A percentile compares a stretch with the other conserved stretches of the same genome.
phyloP scores from a whole-genome alignment of 2,113 vertebrate species.

The Phasianus colchicus region DNA sequence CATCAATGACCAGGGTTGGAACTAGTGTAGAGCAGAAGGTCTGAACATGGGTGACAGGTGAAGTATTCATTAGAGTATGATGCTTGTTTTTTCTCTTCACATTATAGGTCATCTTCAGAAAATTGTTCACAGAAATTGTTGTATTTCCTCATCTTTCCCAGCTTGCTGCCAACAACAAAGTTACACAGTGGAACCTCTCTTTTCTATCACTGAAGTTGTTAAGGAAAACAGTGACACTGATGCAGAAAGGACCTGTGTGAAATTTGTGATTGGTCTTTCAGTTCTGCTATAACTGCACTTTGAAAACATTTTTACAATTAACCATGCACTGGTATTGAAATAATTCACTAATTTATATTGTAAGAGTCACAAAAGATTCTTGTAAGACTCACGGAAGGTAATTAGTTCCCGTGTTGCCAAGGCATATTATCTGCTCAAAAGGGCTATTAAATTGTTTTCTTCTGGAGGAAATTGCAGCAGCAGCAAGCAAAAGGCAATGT shows the following conservation, averaged over 20 bases:
- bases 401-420: not conserved
- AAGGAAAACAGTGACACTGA: not conserved
- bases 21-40: not conserved
- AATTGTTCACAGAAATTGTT: not conserved
- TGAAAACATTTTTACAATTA: not conserved
- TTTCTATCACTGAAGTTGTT: not conserved
- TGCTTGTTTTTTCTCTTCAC: not conserved
- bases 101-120: not conserved
- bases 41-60: not conserved
- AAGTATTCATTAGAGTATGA: not conserved
- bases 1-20: fast-evolving
- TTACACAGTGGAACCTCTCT: not conserved
- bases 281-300: not conserved
- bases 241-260: not conserved
- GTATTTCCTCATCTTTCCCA: not conserved
- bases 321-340: not conserved
- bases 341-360: not conserved
- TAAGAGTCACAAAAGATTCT: not conserved
- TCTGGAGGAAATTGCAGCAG: not conserved
- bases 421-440: not conserved
- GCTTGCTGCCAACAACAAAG: not conserved
- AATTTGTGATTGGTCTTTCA: not conserved
- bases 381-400: not conserved
- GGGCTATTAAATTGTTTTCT: not conserved
- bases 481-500: not conserved